A percentile compares a stretch with the other conserved stretches of the same genome.
Evolutionary conservation across 2,888 invertebrate genomes (phyloP).

Genomic region (Cyclophora albipunctata): DNA sequence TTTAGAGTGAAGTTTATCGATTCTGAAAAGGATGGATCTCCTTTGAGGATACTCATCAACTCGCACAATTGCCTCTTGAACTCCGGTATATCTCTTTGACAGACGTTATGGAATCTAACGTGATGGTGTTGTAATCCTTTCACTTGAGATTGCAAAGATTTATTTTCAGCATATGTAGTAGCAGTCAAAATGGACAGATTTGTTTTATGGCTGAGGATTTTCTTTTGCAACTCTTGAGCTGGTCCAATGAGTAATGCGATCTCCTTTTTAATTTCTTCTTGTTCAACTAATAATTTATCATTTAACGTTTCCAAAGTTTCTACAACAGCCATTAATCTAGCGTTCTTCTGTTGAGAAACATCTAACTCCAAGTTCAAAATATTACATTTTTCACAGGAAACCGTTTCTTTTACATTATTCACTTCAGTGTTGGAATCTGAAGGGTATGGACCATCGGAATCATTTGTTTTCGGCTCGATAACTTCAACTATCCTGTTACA

Average conservation of each 20-base stretch:
- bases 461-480: slow-evolving; percentile 33
- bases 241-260: slow-evolving; percentile 43
- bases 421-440: slow-evolving; percentile 22
- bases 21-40: slow-evolving; percentile 24
- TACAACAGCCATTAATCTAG: slow-evolving; percentile 25
- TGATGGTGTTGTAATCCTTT: slow-evolving; percentile 59
- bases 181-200: slow-evolving; percentile 60
- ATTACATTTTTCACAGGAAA: slow-evolving; percentile 27
- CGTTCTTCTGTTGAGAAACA: slow-evolving; percentile 33
- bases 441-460: slow-evolving; percentile 21
- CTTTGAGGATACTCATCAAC: slow-evolving; percentile 45
- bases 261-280: slow-evolving; percentile 43
- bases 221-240: slow-evolving; percentile 53
- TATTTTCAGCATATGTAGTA: slow-evolving; percentile 63
- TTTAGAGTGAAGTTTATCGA: slow-evolving; percentile 39
- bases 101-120: slow-evolving; percentile 51
- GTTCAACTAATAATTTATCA: slow-evolving; percentile 38
- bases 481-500: slow-evolving; percentile 44
- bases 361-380: slow-evolving; percentile 25
- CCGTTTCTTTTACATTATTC: slow-evolving; percentile 14
- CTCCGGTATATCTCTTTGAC: slow-evolving; percentile 58
- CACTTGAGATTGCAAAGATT: slow-evolving; percentile 52
- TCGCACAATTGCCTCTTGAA: slow-evolving; percentile 51
- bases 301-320: slow-evolving; percentile 36
- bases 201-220: slow-evolving; percentile 54